These are phyloP conservation scores for Cassiopea andromeda DNA, from an alignment of 30 jellyfish, hydroid and myxozoan genomes.

Conservation along the genomic window DNA sequence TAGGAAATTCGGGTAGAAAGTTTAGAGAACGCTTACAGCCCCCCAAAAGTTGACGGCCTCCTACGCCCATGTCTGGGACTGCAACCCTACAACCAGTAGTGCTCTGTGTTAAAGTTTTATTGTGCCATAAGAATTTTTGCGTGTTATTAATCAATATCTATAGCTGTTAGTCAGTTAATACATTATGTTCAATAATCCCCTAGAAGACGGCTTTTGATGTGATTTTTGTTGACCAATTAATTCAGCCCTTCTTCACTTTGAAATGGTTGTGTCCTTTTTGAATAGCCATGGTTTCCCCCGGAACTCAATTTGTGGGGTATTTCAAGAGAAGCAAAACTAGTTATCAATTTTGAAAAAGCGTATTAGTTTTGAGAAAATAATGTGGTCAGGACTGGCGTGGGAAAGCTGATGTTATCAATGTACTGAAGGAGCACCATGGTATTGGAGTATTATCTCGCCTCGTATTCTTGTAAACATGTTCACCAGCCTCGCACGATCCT, in stretches of 20 bases:
- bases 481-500: constrained; percentile 23
- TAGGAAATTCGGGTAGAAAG: too few relatives aligned
- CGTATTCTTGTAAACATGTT: constrained; percentile 6
- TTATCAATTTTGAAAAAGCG: constrained; percentile 46
- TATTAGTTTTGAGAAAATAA: constrained; percentile 34
- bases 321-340: constrained; percentile 32
- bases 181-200: too few relatives aligned
- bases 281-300: constrained; percentile 22
- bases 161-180: too few relatives aligned
- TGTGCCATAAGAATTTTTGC: too few relatives aligned
- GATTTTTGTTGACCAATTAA: neutral
- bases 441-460: constrained; percentile 34
- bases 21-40: too few relatives aligned
- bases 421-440: constrained; percentile 12
- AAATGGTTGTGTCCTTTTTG: neutral
- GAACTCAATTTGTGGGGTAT: constrained; percentile 51
- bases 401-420: constrained; percentile 46
- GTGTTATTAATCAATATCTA: too few relatives aligned
- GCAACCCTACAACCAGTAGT: too few relatives aligned
- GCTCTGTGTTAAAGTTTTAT: too few relatives aligned
- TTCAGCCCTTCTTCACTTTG: neutral
- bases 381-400: constrained; percentile 70
- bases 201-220: neutral
- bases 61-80: too few relatives aligned
- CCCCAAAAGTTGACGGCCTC: too few relatives aligned